Evolutionary conservation across 1,140 invertebrate genomes (phyloP), one percentile per base, ranked within the genome.

Genomic region (Halictus rubicundus): DNA sequence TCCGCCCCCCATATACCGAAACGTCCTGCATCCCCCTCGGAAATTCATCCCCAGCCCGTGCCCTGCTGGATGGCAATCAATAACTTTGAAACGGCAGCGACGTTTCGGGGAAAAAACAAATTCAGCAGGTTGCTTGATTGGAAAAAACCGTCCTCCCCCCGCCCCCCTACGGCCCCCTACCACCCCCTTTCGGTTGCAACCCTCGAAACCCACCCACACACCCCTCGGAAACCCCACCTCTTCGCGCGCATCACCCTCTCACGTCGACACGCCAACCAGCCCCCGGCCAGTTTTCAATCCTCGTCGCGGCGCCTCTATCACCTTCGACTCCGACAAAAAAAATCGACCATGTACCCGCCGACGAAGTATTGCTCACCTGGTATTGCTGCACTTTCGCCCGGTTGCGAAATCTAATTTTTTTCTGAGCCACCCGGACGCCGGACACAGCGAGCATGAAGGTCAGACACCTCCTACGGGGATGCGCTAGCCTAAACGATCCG

Each of bases 101-200:
- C 88, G 90, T 91, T 92, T 90, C 84, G 86, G 90, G 89, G 85
- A 92, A 87, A 86, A 87, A 91, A 93, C 91, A 92, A 92, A 93
- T 92, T 93, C 92, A 92, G 92, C 92, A 91, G 92, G 92, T 92
- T 90, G 92, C 90, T 92, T 92, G 92, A 93, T 93, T 92, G 92
- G 91, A 93, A 92, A 92, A 92, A 91, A 86, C 72, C 85, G 68
- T 59, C 69, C 77, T 83, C 73, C 12, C 66, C 52, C 65, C 7
- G 19, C 8, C 21, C 16, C 19, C 59, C 49, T 52, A 6, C 10
- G 4, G 9, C 32, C 23, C 16, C 23, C 16, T 16, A 32, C 49
- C 14, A 21, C 14, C 16, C 49, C 2, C 49, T 6, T 9, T 14
- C 42, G 42, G 42, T 14, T 46, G 14, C 42, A 3, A 12, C 42